Evolutionary conservation across 2,113 vertebrate genomes (phyloP).

Genomic region (Onychostruthus taczanowskii): DNA sequence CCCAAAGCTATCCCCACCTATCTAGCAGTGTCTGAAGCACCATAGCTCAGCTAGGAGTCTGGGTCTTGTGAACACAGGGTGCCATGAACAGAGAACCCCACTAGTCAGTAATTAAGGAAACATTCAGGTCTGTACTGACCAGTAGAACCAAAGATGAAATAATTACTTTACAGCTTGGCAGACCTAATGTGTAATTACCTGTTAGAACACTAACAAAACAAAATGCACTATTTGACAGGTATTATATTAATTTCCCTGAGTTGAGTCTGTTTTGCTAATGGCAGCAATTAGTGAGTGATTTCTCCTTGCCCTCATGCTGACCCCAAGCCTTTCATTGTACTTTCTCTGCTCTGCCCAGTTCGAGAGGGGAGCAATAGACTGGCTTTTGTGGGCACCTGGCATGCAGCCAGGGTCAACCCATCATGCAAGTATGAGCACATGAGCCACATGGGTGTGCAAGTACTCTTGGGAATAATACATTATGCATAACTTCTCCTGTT

Average conservation of each 20-base stretch:
- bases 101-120: not conserved
- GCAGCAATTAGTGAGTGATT: not conserved
- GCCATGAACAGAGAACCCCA: not conserved
- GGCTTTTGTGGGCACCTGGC: not conserved
- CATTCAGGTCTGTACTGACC: not conserved
- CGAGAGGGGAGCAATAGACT: not conserved
- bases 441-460: accelerated
- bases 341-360: not conserved
- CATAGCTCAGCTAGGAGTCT: not conserved
- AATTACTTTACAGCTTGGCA: not conserved
- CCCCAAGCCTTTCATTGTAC: accelerated
- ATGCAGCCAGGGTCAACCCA: not conserved
- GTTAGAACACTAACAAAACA: not conserved
- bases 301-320: not conserved
- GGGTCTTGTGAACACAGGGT: not conserved
- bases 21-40: not conserved
- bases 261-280: not conserved
- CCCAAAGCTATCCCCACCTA: not conserved
- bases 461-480: not conserved
- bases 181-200: not conserved
- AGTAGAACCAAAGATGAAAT: not conserved
- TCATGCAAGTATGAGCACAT: not conserved
- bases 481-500: not conserved
- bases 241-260: not conserved
- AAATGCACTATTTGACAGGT: not conserved